These are phyloP conservation scores for Galerucella calmariensis DNA, from an alignment of 2,888 invertebrate genomes.

Conservation along the genomic window DNA sequence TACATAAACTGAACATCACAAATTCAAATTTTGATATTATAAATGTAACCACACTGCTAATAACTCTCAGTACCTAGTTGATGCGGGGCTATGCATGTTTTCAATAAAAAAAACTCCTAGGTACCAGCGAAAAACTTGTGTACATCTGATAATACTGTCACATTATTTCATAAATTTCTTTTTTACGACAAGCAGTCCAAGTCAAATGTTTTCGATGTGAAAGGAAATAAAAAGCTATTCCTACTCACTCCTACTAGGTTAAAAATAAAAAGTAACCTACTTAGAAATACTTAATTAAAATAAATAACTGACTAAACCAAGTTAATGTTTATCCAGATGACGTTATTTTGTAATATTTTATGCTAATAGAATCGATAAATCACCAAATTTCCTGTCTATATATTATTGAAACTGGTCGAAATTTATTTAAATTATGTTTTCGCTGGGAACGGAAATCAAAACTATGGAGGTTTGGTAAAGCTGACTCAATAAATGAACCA, in stretches of 20 bases:
- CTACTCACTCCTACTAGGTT: neutral
- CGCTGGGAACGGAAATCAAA: conserved; percentile 30
- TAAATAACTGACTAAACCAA: conserved; percentile 3
- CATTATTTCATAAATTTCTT: no score
- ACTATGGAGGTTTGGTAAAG: conserved; percentile 16
- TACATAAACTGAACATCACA: no score
- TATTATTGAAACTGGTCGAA: conserved; percentile 22
- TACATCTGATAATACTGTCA: no score
- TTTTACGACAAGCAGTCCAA: no score
- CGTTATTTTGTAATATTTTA: conserved; percentile 27
- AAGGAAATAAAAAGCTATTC: neutral
- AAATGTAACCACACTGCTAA: no score
- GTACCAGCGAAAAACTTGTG: no score
- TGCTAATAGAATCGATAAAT: conserved; percentile 36
- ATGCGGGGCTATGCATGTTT: no score
- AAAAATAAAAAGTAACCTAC: conserved; percentile 2
- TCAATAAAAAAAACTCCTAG: no score
- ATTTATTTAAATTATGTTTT: conserved; percentile 21
- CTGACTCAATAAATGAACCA: conserved; percentile 14
- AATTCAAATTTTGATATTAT: no score
- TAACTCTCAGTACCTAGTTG: no score
- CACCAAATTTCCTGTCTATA: conserved; percentile 31
- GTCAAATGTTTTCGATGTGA: neutral
- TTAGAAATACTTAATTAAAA: conserved; percentile 11
- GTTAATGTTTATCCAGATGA: conserved; percentile 18